phyloP scores from a whole-genome alignment of 1,140 invertebrate genomes.

The Galleria mellonella region DNA sequence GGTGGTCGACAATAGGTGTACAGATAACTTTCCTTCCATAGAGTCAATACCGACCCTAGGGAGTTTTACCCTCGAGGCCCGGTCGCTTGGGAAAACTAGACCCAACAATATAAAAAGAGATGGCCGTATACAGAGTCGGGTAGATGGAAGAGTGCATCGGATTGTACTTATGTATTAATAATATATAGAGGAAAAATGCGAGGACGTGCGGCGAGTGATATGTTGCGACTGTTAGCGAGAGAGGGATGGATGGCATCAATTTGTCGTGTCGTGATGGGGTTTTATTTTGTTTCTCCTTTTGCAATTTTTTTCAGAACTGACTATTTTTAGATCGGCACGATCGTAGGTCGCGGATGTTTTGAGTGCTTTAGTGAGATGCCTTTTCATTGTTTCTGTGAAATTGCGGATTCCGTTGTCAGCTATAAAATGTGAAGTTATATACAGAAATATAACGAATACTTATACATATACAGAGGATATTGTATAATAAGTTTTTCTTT shows the following conservation, averaged over 20 bases:
- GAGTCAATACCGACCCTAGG: constrained; percentile 72
- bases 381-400: no score
- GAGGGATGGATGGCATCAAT: constrained; percentile 71
- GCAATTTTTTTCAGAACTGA: constrained; percentile 38
- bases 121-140: constrained; percentile 29
- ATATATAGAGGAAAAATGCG: constrained; percentile 74
- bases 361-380: no score
- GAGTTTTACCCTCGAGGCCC: constrained; percentile 69
- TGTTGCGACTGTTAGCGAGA: constrained; percentile 70
- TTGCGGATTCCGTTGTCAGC: no score
- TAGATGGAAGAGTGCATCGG: constrained; percentile 39
- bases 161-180: constrained; percentile 71
- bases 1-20: constrained; percentile 68
- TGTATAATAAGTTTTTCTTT: no score
- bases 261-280: constrained; percentile 72
- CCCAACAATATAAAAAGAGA: constrained; percentile 73
- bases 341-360: not conserved
- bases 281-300: constrained; percentile 68
- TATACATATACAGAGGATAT: no score
- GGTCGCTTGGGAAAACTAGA: constrained; percentile 72
- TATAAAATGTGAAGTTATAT: no score
- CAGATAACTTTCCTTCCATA: constrained; percentile 71
- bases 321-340: constrained; percentile 5
- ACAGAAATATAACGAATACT: no score
- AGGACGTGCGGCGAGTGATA: constrained; percentile 67